Evolutionary conservation across 2,113 vertebrate genomes (phyloP).

Genomic region (Toxotes chatareus): DNA sequence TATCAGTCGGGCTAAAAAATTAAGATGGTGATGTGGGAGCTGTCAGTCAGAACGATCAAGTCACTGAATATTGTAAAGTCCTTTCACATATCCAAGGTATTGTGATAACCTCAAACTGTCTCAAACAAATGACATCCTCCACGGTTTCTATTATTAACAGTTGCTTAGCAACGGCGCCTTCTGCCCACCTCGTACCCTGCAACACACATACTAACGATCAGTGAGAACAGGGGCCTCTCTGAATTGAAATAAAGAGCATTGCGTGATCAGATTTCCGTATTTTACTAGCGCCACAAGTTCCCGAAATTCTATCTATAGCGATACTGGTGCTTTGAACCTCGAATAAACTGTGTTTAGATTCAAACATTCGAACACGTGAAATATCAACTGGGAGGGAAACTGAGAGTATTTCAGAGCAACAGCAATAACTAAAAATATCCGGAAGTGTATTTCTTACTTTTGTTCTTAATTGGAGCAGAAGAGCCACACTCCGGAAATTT

Average conservation of each 20-base stretch:
- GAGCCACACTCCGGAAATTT: background rate
- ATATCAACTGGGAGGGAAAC: background rate
- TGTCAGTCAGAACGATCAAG: background rate
- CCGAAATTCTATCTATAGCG: background rate
- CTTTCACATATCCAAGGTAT: background rate
- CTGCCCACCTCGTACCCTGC: background rate
- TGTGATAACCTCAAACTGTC: background rate
- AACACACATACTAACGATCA: background rate
- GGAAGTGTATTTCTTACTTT: background rate
- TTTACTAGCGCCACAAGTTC: background rate
- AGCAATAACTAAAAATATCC: no score
- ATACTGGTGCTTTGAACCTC: background rate
- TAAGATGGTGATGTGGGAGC: background rate
- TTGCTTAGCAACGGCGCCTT: constrained; percentile 15
- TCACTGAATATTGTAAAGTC: background rate
- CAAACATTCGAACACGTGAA: background rate
- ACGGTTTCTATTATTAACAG: background rate
- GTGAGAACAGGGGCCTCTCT: background rate
- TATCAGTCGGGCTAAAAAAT: no score
- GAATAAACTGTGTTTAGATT: background rate
- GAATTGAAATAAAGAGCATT: no score
- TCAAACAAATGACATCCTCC: background rate
- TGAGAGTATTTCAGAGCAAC: no score
- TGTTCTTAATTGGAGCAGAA: background rate
- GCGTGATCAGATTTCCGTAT: background rate